Evolutionary conservation across 1,140 invertebrate species (phyloP).

Genomic region (Drosophila pallidifrons): DNA sequence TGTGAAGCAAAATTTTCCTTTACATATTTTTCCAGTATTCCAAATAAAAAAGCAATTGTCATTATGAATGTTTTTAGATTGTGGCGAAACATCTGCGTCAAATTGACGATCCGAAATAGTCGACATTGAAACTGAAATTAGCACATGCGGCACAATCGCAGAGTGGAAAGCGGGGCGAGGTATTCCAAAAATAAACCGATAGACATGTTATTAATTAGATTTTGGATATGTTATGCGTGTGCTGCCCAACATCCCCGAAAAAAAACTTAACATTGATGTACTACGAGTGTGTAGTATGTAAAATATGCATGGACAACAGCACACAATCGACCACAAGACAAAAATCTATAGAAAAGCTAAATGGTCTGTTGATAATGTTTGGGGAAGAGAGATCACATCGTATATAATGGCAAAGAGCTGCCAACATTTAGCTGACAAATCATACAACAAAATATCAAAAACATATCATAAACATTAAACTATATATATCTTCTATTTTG

Average conservation of each 20-base stretch:
- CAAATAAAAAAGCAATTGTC: conserved; percentile 30
- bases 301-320: conserved; percentile 5
- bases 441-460: conserved; percentile 14
- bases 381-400: not conserved
- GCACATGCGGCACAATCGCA: conserved; percentile 36
- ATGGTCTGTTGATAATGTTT: conserved; percentile 32
- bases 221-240: conserved; percentile 68
- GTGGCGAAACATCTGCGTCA: conserved; percentile 36
- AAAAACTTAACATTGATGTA: conserved; percentile 7
- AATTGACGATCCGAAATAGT: conserved; percentile 60
- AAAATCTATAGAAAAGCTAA: conserved; percentile 12
- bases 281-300: not conserved
- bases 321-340: not conserved
- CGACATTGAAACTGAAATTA: conserved; percentile 71
- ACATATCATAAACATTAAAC: conserved; percentile 1
- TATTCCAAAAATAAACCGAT: conserved; percentile 64
- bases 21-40: conserved; percentile 18
- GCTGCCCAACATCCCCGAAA: conserved; percentile 1
- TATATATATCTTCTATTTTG: conserved; percentile 6
- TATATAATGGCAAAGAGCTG: conserved; percentile 18
- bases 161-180: not conserved
- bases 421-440: conserved; percentile 34
- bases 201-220: conserved; percentile 70
- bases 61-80: conserved; percentile 28
- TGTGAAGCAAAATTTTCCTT: not conserved